These are phyloP conservation scores for Microhierax caerulescens DNA, from an alignment of 2,797 vertebrate species.

Conservation along the genomic window DNA sequence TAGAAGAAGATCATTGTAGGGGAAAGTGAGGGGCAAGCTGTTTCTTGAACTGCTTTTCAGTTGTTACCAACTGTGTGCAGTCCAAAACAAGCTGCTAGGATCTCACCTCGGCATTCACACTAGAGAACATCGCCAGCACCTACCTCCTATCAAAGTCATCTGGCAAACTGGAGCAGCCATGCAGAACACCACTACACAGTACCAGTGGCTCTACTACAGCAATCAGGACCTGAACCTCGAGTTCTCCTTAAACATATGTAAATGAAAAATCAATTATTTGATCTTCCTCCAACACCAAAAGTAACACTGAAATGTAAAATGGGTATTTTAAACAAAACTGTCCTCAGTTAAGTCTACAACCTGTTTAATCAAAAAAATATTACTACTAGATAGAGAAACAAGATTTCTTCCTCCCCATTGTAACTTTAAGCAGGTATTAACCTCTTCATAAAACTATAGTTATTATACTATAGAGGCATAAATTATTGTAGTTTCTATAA, in stretches of 20 bases:
- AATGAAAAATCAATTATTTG: neutral
- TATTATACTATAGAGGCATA: neutral
- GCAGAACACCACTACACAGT: fast-evolving
- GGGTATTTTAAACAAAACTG: neutral
- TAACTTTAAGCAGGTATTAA: neutral
- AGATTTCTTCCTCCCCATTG: neutral
- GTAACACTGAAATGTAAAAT: neutral
- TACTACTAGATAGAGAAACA: neutral
- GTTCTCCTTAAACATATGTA: neutral
- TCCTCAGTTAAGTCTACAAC: neutral
- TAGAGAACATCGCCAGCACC: neutral
- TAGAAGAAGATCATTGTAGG: neutral
- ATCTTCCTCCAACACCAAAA: neutral
- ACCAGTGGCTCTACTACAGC: fast-evolving
- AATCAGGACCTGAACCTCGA: neutral
- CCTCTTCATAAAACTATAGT: neutral
- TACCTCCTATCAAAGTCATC: neutral
- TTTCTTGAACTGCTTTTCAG: neutral
- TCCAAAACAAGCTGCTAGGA: neutral
- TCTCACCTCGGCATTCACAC: neutral
- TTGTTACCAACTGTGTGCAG: neutral
- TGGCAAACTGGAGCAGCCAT: neutral
- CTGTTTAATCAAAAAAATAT: neutral
- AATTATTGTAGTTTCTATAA: neutral
- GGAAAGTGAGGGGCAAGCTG: neutral